A percentile compares a stretch with the other conserved stretches of the same genome.
Conservation (phyloP, 1,140 invertebrate species). For the Bilobella aurantiaca region DNA sequence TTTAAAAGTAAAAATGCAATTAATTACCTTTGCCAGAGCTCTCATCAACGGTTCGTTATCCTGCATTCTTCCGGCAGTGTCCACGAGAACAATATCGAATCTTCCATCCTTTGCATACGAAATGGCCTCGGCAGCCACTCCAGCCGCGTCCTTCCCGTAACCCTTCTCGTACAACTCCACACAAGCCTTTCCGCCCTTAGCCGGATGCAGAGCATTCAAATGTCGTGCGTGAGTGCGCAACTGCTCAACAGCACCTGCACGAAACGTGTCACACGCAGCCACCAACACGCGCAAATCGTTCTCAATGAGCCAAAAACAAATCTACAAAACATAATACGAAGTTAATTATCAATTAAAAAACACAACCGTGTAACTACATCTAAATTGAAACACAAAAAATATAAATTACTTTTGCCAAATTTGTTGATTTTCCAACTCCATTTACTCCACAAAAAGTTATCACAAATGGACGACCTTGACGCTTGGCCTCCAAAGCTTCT, state of each 20-base stretch:
- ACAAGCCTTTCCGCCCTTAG: slow-evolving; percentile 59
- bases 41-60: slow-evolving; percentile 98
- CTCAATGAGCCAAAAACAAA: slow-evolving; percentile 98
- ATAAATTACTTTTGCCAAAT: slow-evolving; percentile 94
- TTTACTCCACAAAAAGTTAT: slow-evolving; percentile 99
- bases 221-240: slow-evolving; percentile 88
- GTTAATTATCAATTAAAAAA: too few relatives aligned
- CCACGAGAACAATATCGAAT: slow-evolving; percentile 86
- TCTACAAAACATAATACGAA: slow-evolving; percentile 46
- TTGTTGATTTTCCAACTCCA: slow-evolving; percentile 98
- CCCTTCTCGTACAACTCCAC: slow-evolving; percentile 96
- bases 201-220: slow-evolving; percentile 85
- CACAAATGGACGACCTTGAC: slow-evolving; percentile 73
- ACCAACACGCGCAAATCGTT: slow-evolving; percentile 93
- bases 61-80: slow-evolving; percentile 98
- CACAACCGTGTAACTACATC: too few relatives aligned
- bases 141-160: slow-evolving; percentile 96
- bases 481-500: slow-evolving; percentile 83
- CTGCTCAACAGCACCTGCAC: slow-evolving; percentile 98
- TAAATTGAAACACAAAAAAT: too few relatives aligned
- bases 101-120: slow-evolving; percentile 67
- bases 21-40: slow-evolving; percentile 70
- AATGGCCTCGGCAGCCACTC: slow-evolving; percentile 94
- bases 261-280: slow-evolving; percentile 97
- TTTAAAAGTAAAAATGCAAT: slow-evolving; percentile 9